Base-by-base conservation (phyloP, 2,888 invertebrate species). In the Apodemia duryi region DNA sequence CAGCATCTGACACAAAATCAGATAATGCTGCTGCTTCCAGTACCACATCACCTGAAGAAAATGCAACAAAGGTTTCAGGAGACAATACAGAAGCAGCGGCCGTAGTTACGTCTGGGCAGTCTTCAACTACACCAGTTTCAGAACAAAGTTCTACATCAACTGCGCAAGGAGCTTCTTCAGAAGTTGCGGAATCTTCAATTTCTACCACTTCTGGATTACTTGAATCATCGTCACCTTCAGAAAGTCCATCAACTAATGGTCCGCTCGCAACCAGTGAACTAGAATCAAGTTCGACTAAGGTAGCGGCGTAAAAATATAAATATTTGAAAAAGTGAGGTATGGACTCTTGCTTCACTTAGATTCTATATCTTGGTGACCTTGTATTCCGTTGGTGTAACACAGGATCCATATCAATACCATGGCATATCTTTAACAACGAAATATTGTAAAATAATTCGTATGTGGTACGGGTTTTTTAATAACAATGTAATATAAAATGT, bases 101-200 rank as follows among this genome's bases (percentile, higher is more conserved):
- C 7, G 74, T 73, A 41, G 74, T 76, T 69, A 69, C 71, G 6
- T 66, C 71, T 29, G 66, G 35, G n/a, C 32, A 29, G 10, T 10
- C 73, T 72, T 70, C 73, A 66, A 61, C 71, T 65, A 65, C 72
- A 67, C 52, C 73, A 73, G 71, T 67, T 70, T 51, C 70, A 70
- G 71, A 74, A 62, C 65, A 70, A 62, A 65, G 49, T 49, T 67
- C 73, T 28, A 68, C 70, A 46, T 63, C 54, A 57, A 65, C 70
- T 66, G 67, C 70, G 68, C 66, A 68, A 62, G 60, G 67, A 65
- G 54, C 69, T 62, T 65, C 72, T 35, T 67, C 72, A 46, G 70
- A 73, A 54, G 72, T 72, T 35, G 73, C 73, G 65, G 75, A 76
- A 61, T 71, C 74, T 67, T 71, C 77, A 60, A 65, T 72, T 67